Evolutionary conservation across 2,113 vertebrate species (phyloP).

Genomic region (Todiramphus saurophagus): DNA sequence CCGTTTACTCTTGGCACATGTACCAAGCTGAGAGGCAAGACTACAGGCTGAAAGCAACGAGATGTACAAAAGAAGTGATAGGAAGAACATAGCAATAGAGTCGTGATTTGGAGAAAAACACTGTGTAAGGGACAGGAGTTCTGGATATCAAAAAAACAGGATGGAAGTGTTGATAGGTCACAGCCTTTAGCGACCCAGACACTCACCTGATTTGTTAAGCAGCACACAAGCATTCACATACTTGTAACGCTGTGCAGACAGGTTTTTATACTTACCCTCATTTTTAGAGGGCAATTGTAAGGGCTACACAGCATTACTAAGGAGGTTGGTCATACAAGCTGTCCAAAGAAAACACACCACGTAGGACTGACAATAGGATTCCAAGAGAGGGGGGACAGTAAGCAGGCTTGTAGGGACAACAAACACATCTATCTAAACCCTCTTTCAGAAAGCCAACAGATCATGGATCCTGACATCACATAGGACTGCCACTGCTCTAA

Average conservation of each 20-base stretch:
- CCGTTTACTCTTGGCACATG: neutral
- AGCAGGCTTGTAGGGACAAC: neutral
- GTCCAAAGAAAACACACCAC: neutral
- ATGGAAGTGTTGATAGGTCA: neutral
- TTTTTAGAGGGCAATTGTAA: neutral
- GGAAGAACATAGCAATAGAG: neutral
- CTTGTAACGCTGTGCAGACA: fast-evolving
- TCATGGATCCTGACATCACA: neutral
- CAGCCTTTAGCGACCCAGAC: neutral
- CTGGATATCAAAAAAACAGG: neutral
- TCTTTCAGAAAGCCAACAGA: neutral
- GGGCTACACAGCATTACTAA: neutral
- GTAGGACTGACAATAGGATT: neutral
- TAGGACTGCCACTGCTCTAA: neutral
- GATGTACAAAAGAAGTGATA: neutral
- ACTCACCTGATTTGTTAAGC: neutral
- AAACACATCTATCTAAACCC: neutral
- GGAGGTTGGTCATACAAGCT: neutral
- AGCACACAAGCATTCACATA: neutral
- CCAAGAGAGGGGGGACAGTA: neutral
- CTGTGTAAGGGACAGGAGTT: neutral
- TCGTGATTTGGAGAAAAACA: neutral
- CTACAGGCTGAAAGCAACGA: neutral
- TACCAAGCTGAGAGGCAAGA: neutral
- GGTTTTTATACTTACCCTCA: neutral